phyloP scores from a whole-genome alignment of 2,888 invertebrate species.

The Hydriomena furcata region DNA sequence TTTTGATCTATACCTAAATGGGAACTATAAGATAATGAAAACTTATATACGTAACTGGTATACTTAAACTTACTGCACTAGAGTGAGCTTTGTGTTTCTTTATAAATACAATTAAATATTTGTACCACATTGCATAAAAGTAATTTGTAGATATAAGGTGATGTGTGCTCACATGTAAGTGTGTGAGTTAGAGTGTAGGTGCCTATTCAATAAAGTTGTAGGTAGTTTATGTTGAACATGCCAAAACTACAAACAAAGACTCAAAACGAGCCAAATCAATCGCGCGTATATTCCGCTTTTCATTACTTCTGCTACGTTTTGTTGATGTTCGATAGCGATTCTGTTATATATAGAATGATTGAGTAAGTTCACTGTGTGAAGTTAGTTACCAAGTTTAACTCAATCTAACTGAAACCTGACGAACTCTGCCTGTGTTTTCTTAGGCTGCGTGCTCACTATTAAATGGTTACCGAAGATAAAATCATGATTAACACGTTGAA shows the following conservation, averaged over 20 bases:
- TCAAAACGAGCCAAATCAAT: conserved; percentile 35
- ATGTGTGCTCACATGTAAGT: too few relatives aligned
- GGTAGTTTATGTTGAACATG: conserved; percentile 28
- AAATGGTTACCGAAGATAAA: not conserved
- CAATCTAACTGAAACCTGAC: conserved; percentile 5
- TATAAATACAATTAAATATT: too few relatives aligned
- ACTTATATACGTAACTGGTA: too few relatives aligned
- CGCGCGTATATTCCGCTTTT: conserved; percentile 34
- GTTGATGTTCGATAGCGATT: conserved; percentile 34
- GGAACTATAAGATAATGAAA: too few relatives aligned
- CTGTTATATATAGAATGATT: conserved; percentile 38
- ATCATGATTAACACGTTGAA: too few relatives aligned
- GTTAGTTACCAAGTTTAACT: conserved; percentile 25
- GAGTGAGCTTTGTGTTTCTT: too few relatives aligned
- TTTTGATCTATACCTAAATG: too few relatives aligned
- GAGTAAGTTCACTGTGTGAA: conserved; percentile 28
- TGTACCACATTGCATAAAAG: too few relatives aligned
- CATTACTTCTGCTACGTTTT: conserved; percentile 27
- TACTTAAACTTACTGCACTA: too few relatives aligned
- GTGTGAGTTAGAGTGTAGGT: too few relatives aligned
- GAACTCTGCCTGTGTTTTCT: conserved; percentile 9
- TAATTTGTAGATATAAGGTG: too few relatives aligned
- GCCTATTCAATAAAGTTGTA: conserved; percentile 4
- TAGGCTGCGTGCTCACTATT: not conserved
- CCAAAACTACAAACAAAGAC: conserved; percentile 34